A percentile compares a stretch with the other conserved stretches of the same genome.
Conservation (phyloP, 2,888 invertebrate genomes). For the Cataglyphis albicans region DNA sequence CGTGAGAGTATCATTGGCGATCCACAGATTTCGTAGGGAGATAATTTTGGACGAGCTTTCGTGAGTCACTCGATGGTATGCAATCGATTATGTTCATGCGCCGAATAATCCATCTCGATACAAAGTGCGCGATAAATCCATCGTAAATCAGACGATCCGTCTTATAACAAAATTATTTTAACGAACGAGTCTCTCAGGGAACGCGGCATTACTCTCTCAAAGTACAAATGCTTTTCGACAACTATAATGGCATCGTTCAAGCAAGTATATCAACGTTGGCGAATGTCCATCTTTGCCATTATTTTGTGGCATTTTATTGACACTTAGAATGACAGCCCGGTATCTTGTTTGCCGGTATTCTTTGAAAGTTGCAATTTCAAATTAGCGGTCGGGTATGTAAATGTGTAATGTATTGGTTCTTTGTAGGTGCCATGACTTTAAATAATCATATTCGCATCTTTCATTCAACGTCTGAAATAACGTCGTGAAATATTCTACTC, state of each 20-base stretch:
- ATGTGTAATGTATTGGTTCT: not conserved
- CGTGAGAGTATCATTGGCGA: not conserved
- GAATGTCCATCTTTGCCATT: constrained; percentile 45
- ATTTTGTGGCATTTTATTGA: constrained; percentile 38
- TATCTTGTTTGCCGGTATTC: not conserved
- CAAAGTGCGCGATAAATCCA: too few species aligned
- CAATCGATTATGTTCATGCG: constrained; percentile 14
- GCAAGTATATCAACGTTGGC: constrained; percentile 52
- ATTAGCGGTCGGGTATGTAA: not conserved
- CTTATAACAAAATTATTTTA: not conserved
- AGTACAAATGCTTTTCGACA: not conserved
- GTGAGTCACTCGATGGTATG: constrained; percentile 18
- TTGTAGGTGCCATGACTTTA: not conserved
- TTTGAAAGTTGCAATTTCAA: not conserved
- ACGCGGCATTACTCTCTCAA: not conserved
- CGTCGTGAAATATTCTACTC: not conserved
- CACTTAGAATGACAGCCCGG: constrained; percentile 19
- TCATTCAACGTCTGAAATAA: not conserved
- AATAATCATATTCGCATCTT: not conserved
- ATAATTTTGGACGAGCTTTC: constrained; percentile 34
- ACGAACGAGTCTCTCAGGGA: not conserved
- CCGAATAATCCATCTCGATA: constrained; percentile 3
- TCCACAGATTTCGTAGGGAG: constrained; percentile 20
- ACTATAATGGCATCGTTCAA: not conserved
- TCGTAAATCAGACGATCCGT: constrained; percentile 25